Evolutionary conservation across 1,140 invertebrate genomes (phyloP).

Genomic region (Tetranychus cinnabarinus): DNA sequence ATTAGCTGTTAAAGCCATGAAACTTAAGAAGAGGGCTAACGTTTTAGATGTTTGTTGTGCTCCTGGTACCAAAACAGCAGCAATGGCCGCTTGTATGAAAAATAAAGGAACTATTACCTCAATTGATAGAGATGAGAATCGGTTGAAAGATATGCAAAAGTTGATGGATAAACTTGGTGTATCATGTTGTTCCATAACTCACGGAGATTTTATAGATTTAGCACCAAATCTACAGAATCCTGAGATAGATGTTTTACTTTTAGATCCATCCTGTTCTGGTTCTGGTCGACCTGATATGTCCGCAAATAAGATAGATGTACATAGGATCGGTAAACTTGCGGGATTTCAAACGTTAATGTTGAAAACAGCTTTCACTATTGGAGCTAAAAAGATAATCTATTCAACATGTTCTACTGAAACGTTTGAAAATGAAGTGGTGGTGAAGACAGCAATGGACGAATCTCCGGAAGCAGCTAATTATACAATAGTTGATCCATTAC

Average conservation of each 20-base stretch:
- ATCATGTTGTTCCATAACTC: conserved; percentile 35
- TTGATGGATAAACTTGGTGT: conserved; percentile 28
- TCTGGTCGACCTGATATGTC: not conserved
- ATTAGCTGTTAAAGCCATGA: conserved; percentile 46
- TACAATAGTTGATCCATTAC: conserved; percentile 16
- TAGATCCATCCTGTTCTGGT: conserved; percentile 88
- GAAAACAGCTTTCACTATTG: conserved; percentile 58
- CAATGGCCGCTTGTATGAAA: conserved; percentile 53
- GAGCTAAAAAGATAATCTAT: conserved; percentile 62
- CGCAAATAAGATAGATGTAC: not conserved
- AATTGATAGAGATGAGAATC: conserved; percentile 1
- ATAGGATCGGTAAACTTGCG: conserved; percentile 40
- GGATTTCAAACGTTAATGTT: conserved; percentile 63
- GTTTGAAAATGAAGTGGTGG: conserved; percentile 78
- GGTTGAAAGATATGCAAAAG: conserved; percentile 13
- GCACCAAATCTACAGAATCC: conserved; percentile 16
- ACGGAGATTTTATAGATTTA: conserved; percentile 42
- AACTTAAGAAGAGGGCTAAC: conserved; percentile 35
- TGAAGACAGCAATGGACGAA: conserved; percentile 28
- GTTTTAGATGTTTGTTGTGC: conserved; percentile 83
- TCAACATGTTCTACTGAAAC: conserved; percentile 75
- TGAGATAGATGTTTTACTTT: conserved; percentile 61
- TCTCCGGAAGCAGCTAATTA: conserved; percentile 9
- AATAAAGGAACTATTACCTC: conserved; percentile 37
- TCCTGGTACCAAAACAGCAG: conserved; percentile 83